phyloP scores from a whole-genome alignment of 1,140 invertebrate species.

The Eupeodes corollae region DNA sequence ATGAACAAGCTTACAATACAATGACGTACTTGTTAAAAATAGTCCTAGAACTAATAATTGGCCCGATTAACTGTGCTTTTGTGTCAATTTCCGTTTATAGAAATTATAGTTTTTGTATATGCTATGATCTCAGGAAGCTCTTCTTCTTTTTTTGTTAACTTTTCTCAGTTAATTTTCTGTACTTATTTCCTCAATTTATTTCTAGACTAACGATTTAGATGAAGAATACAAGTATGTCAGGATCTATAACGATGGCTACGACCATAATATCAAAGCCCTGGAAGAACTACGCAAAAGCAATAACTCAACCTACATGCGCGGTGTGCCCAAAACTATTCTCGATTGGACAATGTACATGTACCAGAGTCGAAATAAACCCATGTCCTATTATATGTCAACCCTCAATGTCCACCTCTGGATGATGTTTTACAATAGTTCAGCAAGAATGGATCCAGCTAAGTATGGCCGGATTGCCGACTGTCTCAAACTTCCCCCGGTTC shows the following conservation, averaged over 20 bases:
- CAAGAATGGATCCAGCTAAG: slow-evolving; percentile 14
- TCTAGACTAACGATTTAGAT: slow-evolving; percentile 12
- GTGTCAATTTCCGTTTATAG: too few species aligned
- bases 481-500: slow-evolving; percentile 25
- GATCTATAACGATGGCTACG: slow-evolving; percentile 29
- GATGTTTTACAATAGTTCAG: slow-evolving; percentile 24
- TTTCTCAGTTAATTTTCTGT: too few species aligned
- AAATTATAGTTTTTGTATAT: too few species aligned
- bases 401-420: slow-evolving; percentile 30
- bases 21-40: too few species aligned
- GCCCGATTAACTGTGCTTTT: too few species aligned
- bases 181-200: too few species aligned
- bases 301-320: slow-evolving; percentile 27
- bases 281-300: slow-evolving; percentile 15
- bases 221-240: slow-evolving; percentile 16
- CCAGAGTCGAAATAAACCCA: slow-evolving; percentile 29
- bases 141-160: too few species aligned
- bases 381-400: slow-evolving; percentile 31
- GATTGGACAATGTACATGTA: slow-evolving; percentile 30
- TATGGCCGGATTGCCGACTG: slow-evolving; percentile 21
- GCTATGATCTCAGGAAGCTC: too few species aligned
- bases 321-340: slow-evolving; percentile 24
- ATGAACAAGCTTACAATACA: too few species aligned
- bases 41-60: too few species aligned
- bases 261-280: slow-evolving; percentile 26